These are phyloP conservation scores for Rhamphomyia laevipes DNA, from an alignment of 2,888 invertebrate species.

Conservation along the genomic window DNA sequence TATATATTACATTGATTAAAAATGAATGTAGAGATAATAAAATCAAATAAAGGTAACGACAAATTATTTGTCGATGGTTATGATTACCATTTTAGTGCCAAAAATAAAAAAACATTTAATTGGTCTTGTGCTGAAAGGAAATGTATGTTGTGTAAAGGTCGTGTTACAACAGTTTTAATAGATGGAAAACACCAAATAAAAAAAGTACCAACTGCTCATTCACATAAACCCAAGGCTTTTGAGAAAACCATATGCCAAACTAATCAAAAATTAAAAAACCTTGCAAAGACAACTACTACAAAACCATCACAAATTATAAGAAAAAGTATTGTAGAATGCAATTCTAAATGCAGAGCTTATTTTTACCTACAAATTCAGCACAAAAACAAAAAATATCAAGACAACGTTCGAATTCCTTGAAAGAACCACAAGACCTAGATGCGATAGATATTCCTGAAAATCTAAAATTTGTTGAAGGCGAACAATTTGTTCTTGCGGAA, in stretches of 20 bases:
- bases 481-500: constrained; percentile 5
- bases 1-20: background rate
- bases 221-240: background rate
- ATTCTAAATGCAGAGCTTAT: background rate
- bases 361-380: background rate
- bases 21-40: background rate
- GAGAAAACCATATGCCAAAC: background rate
- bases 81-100: background rate
- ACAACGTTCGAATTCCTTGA: background rate
- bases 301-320: background rate
- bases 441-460: constrained; percentile 4
- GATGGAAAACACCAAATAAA: background rate
- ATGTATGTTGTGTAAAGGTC: background rate
- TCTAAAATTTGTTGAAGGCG: background rate
- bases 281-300: background rate
- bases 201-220: background rate
- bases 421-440: constrained; percentile 1
- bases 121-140: background rate
- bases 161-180: background rate
- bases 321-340: background rate
- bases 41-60: background rate
- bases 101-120: background rate
- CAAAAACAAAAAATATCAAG: background rate
- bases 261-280: background rate
- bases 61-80: background rate